Evolutionary conservation across 2,113 vertebrate species (phyloP), one percentile per base, ranked within the genome.

Genomic region (Dicrurus megarhynchus): DNA sequence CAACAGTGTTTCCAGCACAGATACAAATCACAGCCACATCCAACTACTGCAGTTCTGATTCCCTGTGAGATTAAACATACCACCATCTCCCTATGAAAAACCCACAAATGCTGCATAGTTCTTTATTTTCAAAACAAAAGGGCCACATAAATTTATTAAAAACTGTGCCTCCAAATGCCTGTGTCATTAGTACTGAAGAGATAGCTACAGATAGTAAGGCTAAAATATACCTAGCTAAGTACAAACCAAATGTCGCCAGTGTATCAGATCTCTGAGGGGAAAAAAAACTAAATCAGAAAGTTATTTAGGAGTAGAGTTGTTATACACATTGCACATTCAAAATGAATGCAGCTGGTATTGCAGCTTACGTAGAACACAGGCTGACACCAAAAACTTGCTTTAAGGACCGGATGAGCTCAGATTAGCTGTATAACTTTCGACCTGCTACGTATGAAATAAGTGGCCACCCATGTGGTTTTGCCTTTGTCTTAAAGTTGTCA

Each of bases 91-190:
- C 9, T 30, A 3, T 42, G 28, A 77, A 86, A 56, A 9, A 0
- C 0, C 3, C 7, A 56, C 4, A 65, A 56, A 95, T 61, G 5
- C 5, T 73, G 2, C 12, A 52, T 26, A 10, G 1, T 0, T 1
- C 70, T 80, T 64, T 37, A 49, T 42, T 53, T 74, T 33, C 2
- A 28, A n/a, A 33, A 63, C 49, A 35, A 41, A 79, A 26, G 10
- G 1, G 1, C 6, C 9, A 37, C 13, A 46, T 7, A 18, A 20
- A 65, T 69, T 28, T 56, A 8, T 60, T 77, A 67, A 47, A 41
- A 84, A 13, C 15, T 10, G 7, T 37, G 6, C 16, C 37, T 53
- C 19, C 46, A 74, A 73, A 84, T 37, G 10, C 19, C 19, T 23
- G 11, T 27, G 41, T 47, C 39, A 20, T 85, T 74, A 59, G 22